Evolutionary conservation across 2,113 vertebrate genomes (phyloP), one percentile per base, ranked within the genome.

Genomic region (Mugil cephalus): DNA sequence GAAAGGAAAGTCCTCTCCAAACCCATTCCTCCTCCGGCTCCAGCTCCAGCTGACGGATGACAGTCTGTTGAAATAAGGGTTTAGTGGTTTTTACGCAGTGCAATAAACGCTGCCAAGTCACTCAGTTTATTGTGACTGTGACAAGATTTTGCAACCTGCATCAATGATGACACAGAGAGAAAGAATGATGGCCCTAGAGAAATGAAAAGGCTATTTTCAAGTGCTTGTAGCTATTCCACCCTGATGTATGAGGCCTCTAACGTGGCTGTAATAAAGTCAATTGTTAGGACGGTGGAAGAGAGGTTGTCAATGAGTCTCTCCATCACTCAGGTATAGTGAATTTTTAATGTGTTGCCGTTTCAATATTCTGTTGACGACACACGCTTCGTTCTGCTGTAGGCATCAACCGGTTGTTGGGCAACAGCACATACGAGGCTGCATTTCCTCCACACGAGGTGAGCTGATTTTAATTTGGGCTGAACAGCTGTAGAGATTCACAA

Each of bases 371-470:
- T 24, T 78, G 51, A 73, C 47, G n/a, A 77, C 21, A 12, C 47
- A 12, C 61, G 77, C 51, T 73, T 91, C 46, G 40, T 85, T 77
- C 55, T 76, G 12, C 70, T 71, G 47, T 11, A 99, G 98, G 98
- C 87, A 98, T 99, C 82, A 97, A 95, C 83, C 96, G 97, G 30
- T 90, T 99, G 76, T 91, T 99, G 83, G 96, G 92, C 82, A 99
- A 99, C 85, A 95, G 94, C 69, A 98, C 98, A 0, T 99, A 98
- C 14, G 98, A 99, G 88, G 97, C 98, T 79, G 97, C 98, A 5
- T 99, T 99, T 88, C 98, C 98, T 62, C 98, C 97, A 24, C 98
- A 99, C 77, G 98, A 99, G 96, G 98, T 99, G 77, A 87, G 79
- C 68, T 15, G 8, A 38, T 24, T 47, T 51, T 13, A 12, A 40